Conservation (phyloP, 2,113 vertebrate genomes). For the Gadus chalcogrammus region DNA sequence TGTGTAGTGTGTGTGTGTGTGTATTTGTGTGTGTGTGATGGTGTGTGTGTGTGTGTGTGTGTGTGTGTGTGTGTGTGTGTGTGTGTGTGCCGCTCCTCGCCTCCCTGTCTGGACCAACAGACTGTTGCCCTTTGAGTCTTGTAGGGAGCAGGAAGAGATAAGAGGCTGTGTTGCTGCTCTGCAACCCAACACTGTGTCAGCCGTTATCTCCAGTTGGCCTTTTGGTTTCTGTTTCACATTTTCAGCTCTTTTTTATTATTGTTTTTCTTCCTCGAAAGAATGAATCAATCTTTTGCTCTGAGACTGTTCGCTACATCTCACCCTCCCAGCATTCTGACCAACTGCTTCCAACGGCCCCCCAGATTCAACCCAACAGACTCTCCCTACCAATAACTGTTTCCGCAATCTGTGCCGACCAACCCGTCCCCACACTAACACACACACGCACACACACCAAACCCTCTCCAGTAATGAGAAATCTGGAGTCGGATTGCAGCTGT, state of each 20-base stretch:
- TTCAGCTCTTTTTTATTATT: too few species aligned
- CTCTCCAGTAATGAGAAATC: constrained; percentile 44
- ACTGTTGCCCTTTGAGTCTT: constrained; percentile 13
- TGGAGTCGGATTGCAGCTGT: constrained; percentile 54
- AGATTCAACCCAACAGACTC: constrained; percentile 3
- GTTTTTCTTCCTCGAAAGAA: too few species aligned
- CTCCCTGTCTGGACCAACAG: constrained; percentile 20
- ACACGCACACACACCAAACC: too few species aligned
- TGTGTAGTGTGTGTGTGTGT: too few species aligned
- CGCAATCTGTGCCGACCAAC: constrained; percentile 34
- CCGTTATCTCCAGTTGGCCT: background rate
- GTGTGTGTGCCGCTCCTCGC: constrained; percentile 10
- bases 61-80: constrained; percentile 17
- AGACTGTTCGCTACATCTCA: too few species aligned
- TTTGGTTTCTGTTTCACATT: background rate
- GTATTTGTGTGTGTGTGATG: constrained; percentile 17
- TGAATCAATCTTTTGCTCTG: too few species aligned
- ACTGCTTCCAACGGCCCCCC: constrained; percentile 1
- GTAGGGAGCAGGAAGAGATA: constrained; percentile 38
- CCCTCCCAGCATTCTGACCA: too few species aligned
- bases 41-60: constrained; percentile 2
- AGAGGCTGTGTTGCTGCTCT: constrained; percentile 10
- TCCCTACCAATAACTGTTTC: constrained; percentile 53
- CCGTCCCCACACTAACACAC: too few species aligned
- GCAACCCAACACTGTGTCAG: constrained; percentile 13